Conservation (phyloP, 2,888 invertebrate genomes). For the Steromphala cineraria region DNA sequence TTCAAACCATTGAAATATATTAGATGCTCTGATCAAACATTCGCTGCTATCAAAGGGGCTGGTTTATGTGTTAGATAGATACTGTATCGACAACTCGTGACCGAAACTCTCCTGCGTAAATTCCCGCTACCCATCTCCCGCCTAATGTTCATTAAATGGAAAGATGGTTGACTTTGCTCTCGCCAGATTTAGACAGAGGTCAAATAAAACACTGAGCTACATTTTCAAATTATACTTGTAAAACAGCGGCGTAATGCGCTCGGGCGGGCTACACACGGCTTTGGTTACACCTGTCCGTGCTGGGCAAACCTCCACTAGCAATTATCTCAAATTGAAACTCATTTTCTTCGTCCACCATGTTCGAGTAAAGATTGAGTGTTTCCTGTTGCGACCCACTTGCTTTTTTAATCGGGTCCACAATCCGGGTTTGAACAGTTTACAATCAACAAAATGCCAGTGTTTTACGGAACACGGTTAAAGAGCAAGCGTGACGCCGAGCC, state of each 20-base stretch:
- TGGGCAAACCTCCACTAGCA: constrained; percentile 21
- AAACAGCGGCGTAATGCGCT: constrained; percentile 19
- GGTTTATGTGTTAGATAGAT: constrained; percentile 17
- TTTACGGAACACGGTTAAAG: constrained; percentile 1
- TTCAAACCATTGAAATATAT: neutral
- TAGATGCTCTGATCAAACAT: neutral
- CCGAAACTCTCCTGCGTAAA: neutral
- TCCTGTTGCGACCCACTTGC: constrained; percentile 25
- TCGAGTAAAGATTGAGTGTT: constrained; percentile 32
- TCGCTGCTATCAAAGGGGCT: neutral
- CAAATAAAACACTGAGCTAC: constrained; percentile 9
- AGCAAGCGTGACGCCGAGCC: neutral
- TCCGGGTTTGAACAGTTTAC: constrained; percentile 4
- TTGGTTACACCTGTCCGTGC: constrained; percentile 30
- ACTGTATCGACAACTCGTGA: constrained; percentile 5
- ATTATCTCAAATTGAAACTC: constrained; percentile 41
- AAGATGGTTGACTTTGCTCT: constrained; percentile 14
- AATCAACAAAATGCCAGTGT: neutral
- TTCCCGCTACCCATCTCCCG: constrained; percentile 11
- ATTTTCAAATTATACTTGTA: constrained; percentile 36
- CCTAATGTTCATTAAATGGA: constrained; percentile 19
- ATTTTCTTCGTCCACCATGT: constrained; percentile 29
- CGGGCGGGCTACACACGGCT: constrained; percentile 9
- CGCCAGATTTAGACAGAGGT: constrained; percentile 20
- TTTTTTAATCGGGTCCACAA: constrained; percentile 15